These are phyloP conservation scores for Gymnoscopelus microlampas DNA, from an alignment of 2,797 vertebrate species.

Conservation along the genomic window DNA sequence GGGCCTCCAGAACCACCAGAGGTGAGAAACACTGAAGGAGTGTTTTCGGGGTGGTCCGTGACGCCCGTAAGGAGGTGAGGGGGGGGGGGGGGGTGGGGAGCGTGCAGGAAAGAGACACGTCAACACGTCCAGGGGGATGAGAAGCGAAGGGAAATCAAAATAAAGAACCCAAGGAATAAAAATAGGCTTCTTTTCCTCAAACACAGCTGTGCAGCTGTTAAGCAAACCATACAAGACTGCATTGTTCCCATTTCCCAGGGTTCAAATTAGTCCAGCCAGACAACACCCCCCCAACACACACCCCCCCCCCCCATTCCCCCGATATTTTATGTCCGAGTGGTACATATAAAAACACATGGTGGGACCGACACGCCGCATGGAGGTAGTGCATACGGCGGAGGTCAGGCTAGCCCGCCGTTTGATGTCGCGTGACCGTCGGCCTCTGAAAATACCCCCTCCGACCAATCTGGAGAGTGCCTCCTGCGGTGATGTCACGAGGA, in stretches of 20 bases:
- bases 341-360: constrained; percentile 34
- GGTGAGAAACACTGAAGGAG: background rate
- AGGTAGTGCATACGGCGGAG: constrained; percentile 24
- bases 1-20: no score
- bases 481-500: constrained; percentile 70
- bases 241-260: constrained; percentile 32
- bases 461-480: constrained; percentile 24
- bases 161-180: constrained; percentile 41
- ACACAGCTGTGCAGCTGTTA: constrained; percentile 59
- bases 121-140: constrained; percentile 30
- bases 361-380: constrained; percentile 6
- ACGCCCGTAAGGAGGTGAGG: constrained; percentile 21
- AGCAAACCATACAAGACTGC: constrained; percentile 27
- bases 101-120: constrained; percentile 8
- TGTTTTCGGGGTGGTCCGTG: constrained; percentile 1
- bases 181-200: constrained; percentile 46
- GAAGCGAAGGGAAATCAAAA: constrained; percentile 40
- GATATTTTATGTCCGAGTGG: constrained; percentile 22
- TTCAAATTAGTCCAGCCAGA: constrained; percentile 24
- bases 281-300: no score
- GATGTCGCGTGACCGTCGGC: constrained; percentile 20
- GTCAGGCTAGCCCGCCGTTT: constrained; percentile 21
- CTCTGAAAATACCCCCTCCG: constrained; percentile 19
- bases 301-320: background rate
- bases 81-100: no score